A percentile compares a stretch with the other conserved stretches of the same genome.
Evolutionary conservation across 2,113 vertebrate species (phyloP).

Genomic region (Electrona antarctica): DNA sequence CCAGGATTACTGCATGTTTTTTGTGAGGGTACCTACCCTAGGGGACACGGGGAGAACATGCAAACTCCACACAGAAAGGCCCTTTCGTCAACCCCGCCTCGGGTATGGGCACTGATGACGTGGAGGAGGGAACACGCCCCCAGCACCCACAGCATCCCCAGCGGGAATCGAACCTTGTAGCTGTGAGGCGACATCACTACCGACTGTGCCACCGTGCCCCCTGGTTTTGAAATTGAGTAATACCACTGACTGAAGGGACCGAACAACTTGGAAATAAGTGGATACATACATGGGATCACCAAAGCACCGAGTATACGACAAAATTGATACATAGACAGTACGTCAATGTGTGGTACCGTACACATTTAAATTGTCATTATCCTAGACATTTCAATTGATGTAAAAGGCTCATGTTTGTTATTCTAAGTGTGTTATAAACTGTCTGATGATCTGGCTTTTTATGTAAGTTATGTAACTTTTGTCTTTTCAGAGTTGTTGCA

Average conservation of each 20-base stretch:
- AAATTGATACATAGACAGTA: not conserved
- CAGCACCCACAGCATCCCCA: no score
- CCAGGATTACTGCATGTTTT: no score
- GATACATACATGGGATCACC: not conserved
- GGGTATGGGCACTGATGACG: no score
- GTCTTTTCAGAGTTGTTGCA: no score
- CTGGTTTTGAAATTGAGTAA: constrained; percentile 16
- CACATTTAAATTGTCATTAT: not conserved
- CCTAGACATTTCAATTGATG: not conserved
- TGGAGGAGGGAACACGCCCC: no score
- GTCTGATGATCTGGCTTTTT: constrained; percentile 6
- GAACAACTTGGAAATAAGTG: not conserved
- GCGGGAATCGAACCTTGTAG: no score
- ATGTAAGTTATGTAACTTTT: not conserved
- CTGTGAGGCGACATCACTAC: no score
- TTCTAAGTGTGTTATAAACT: constrained; percentile 4
- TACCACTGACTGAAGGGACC: not conserved
- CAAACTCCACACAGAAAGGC: no score
- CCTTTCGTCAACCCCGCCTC: no score
- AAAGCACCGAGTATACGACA: not conserved
- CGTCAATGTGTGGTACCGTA: not conserved
- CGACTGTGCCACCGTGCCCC: no score
- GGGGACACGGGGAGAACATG: no score
- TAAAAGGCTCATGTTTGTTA: constrained; percentile 11
- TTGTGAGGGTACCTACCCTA: no score